Evolutionary conservation across 2,113 vertebrate species (phyloP).

Genomic region (Channa maculata): DNA sequence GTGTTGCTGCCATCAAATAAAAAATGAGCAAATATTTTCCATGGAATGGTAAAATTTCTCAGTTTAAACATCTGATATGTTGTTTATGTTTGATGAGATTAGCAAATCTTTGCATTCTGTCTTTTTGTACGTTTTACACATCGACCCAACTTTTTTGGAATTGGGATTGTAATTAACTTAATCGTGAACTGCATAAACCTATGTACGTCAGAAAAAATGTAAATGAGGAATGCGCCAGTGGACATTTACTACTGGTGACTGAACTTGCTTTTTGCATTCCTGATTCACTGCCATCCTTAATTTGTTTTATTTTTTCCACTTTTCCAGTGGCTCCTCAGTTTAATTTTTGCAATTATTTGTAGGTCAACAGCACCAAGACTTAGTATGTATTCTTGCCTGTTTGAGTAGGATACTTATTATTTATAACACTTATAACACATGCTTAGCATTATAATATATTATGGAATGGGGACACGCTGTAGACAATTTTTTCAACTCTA

Average conservation of each 20-base stretch:
- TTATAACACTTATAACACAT: slow-evolving; percentile 1
- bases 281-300: neutral
- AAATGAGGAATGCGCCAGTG: neutral
- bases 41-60: too few relatives aligned
- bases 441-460: slow-evolving; percentile 22
- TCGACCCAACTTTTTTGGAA: too few relatives aligned
- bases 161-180: too few relatives aligned
- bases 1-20: too few relatives aligned
- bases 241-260: neutral
- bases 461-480: slow-evolving; percentile 23
- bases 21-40: too few relatives aligned
- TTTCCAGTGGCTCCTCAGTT: neutral
- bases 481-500: slow-evolving; percentile 20
- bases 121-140: too few relatives aligned
- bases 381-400: slow-evolving; percentile 9
- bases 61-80: too few relatives aligned
- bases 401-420: slow-evolving; percentile 3
- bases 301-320: neutral
- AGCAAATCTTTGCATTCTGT: too few relatives aligned
- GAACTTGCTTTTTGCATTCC: neutral
- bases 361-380: slow-evolving; percentile 10
- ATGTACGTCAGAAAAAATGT: too few relatives aligned
- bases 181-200: too few relatives aligned
- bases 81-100: too few relatives aligned
- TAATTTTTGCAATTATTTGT: neutral